Percentiles rank a stretch among this genome's conserved stretches.
Conservation (phyloP, 1,140 invertebrate genomes). For the Capitella teleta region DNA sequence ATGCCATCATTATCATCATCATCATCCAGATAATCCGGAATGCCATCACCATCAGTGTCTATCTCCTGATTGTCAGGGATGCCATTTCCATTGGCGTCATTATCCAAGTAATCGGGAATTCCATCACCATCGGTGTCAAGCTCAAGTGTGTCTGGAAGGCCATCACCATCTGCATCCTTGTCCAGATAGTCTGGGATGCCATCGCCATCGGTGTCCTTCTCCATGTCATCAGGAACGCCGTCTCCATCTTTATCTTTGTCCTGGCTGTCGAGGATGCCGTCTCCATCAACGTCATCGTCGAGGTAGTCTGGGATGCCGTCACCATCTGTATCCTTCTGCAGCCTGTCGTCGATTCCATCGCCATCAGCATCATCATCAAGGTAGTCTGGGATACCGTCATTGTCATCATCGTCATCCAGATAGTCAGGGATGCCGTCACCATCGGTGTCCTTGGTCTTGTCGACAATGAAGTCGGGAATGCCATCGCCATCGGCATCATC, state of each 20-base stretch:
- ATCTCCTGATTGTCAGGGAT: constrained; percentile 19
- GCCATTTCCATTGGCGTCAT: constrained; percentile 34
- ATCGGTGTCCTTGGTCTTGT: constrained; percentile 18
- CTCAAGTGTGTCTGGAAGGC: constrained; percentile 17
- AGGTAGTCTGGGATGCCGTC: constrained; percentile 16
- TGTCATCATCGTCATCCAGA: constrained; percentile 17
- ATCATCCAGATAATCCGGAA: constrained; percentile 10
- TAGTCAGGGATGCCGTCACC: constrained; percentile 22
- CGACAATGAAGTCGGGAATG: constrained; percentile 20
- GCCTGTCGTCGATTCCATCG: constrained; percentile 16
- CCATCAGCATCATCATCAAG: constrained; percentile 24
- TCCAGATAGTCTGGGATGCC: constrained; percentile 31
- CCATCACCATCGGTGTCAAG: constrained; percentile 26
- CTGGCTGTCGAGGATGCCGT: constrained; percentile 11
- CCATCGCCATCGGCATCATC: constrained; percentile 34
- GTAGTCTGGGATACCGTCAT: constrained; percentile 14
- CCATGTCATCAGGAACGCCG: constrained; percentile 27
- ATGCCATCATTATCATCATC: constrained; percentile 15
- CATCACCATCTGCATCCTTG: constrained; percentile 24
- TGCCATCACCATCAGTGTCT: constrained; percentile 14
- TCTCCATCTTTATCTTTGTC: constrained; percentile 20
- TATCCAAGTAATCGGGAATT: constrained; percentile 23
- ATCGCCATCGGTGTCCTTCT: constrained; percentile 20
- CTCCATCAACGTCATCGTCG: constrained; percentile 20
- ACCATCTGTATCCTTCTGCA: constrained; percentile 22